phyloP scores from a whole-genome alignment of 64 coral and sea anemone genomes.

The Cladopsammia gracilis region DNA sequence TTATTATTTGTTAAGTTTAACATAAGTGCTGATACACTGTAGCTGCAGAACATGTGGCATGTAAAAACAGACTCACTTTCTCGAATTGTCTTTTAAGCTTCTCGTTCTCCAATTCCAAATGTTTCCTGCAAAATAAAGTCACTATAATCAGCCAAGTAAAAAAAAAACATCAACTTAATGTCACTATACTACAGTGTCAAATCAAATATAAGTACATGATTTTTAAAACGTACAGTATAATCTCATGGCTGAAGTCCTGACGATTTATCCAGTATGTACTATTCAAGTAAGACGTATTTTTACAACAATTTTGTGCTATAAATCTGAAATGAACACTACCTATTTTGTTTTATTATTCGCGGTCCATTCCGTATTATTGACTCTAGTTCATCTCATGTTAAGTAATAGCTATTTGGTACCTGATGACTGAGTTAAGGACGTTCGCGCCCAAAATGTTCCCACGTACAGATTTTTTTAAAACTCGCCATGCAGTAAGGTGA shows the following conservation, averaged over 20 bases:
- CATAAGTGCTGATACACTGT: no score
- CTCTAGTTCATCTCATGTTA: background rate
- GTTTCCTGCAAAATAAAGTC: constrained; percentile 41
- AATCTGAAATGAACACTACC: no score
- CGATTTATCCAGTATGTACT: background rate
- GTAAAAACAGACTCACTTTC: background rate
- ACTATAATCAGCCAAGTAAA: background rate
- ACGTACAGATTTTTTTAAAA: no score
- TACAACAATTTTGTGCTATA: no score
- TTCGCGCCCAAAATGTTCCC: no score
- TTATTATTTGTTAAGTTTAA: no score
- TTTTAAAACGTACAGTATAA: no score
- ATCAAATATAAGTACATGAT: no score
- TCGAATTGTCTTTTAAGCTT: constrained; percentile 65
- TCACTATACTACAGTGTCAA: no score
- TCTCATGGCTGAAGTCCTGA: background rate
- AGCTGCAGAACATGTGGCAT: no score
- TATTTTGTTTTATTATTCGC: background rate
- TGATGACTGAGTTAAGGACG: background rate
- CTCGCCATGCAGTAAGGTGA: no score
- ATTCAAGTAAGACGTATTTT: background rate
- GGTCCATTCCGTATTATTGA: background rate
- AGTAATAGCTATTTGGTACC: background rate
- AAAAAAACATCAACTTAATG: no score
- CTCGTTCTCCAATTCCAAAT: constrained; percentile 64